Conservation (phyloP, 2,113 vertebrate genomes). For the Bubo scandiacus region DNA sequence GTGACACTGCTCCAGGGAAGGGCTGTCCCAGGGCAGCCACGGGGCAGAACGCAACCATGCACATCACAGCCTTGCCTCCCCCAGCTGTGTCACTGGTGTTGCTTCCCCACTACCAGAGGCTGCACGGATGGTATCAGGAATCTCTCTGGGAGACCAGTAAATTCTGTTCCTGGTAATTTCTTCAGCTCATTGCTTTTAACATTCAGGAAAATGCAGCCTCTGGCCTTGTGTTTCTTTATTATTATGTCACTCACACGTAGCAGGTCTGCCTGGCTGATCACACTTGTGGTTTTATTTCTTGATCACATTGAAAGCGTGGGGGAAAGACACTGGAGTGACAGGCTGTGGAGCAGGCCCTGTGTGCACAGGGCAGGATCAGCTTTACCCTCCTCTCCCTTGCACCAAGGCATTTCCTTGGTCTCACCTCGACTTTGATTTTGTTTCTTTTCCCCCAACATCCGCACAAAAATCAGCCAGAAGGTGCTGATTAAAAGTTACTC, state of each 20-base stretch:
- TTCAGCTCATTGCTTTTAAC: background rate
- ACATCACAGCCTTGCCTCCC: background rate
- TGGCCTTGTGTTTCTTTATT: background rate
- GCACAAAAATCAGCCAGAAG: background rate
- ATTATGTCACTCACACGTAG: rapidly evolving
- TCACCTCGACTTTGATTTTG: background rate
- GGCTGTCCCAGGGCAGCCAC: background rate
- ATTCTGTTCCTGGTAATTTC: background rate
- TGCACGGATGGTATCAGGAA: background rate
- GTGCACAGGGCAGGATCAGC: rapidly evolving
- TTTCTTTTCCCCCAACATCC: background rate
- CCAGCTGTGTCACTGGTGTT: background rate
- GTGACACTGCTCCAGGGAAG: rapidly evolving
- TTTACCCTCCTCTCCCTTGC: background rate
- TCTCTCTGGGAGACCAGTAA: background rate
- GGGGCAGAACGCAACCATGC: rapidly evolving
- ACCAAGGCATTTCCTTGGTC: background rate
- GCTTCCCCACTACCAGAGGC: background rate
- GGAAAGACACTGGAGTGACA: background rate
- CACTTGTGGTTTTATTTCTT: background rate
- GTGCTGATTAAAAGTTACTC: background rate
- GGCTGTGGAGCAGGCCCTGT: background rate
- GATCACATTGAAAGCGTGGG: rapidly evolving
- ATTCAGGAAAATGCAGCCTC: background rate
- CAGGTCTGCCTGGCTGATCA: background rate